Base-by-base conservation (phyloP, 2,113 vertebrate species). In the Psophia crepitans region DNA sequence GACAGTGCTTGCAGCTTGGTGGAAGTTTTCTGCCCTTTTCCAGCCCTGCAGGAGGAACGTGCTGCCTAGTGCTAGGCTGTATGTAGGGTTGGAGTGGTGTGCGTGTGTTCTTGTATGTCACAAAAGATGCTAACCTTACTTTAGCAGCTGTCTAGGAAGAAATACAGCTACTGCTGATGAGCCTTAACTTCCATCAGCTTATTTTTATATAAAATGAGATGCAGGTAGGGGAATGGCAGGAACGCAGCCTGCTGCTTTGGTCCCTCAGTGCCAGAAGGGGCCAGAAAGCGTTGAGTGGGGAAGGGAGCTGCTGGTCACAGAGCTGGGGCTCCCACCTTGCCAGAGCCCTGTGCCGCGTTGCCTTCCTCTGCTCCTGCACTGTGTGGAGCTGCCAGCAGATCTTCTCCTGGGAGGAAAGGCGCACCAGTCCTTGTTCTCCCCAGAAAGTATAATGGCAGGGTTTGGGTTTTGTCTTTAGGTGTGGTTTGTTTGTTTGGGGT, bases 101-200 rank as follows among this genome's bases (percentile, higher is more conserved):
- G 33, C 0, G 1, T 33, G 9, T 63, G 8, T 39, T 46, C 33
- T 14, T 53, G 3, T 5, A 16, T 8, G 11, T 27, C 60, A n/a
- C 56, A 13, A 80, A 41, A 76, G 65, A 20, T 20, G 27, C 12
- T 60, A 24, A 27, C 20, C 26, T 80, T 69, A 46, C 30, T 12
- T 60, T 22, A 30, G 37, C 30, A 70, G 60, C 27, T 43, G 8
- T 5, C 39, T 48, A 8, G 18, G 30, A 35, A 71, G 63, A 51
- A 69, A 68, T n/a, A 6, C 58, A 43, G 11, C 22, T 58, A 37
- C 48, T 73, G 51, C 24, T 33, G 43, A 3, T 27, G 64, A 68
- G 27, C 39, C 28, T 82, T 56, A 28, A 44, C 14, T 56, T 63
- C 33, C 16, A 41, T 23, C 57, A 51, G 15, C 8, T 37, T 14